Conservation (phyloP, 2,888 invertebrate species). For the Cylindroiulus punctatus region DNA sequence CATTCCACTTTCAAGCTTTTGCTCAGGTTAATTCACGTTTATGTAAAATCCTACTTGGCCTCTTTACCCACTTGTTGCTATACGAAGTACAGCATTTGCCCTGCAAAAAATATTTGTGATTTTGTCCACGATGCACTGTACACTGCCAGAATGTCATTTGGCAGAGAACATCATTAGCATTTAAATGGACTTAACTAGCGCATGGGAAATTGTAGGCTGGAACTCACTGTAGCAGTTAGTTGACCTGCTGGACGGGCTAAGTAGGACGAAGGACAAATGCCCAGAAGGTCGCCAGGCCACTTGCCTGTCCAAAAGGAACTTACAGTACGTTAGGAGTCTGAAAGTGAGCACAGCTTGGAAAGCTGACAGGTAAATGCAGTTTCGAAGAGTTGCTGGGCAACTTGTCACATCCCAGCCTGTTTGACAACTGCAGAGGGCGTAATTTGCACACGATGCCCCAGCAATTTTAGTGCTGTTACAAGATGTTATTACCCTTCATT, state of each 20-base stretch:
- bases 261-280: slow-evolving; percentile 41
- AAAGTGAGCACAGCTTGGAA: slow-evolving; percentile 8
- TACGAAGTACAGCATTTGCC: not conserved
- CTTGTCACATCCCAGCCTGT: slow-evolving; percentile 39
- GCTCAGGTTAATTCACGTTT: not conserved
- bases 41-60: not conserved
- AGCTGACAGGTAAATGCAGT: slow-evolving; percentile 43
- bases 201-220: not conserved
- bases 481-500: slow-evolving; percentile 55
- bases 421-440: slow-evolving; percentile 49
- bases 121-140: slow-evolving; percentile 8
- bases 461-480: slow-evolving; percentile 36
- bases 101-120: not conserved
- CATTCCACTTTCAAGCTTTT: not conserved
- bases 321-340: slow-evolving; percentile 6
- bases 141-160: not conserved
- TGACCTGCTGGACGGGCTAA: slow-evolving; percentile 29
- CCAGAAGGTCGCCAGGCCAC: slow-evolving; percentile 20
- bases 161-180: not conserved
- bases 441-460: slow-evolving; percentile 48
- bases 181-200: slow-evolving; percentile 17
- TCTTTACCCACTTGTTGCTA: not conserved
- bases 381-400: slow-evolving; percentile 47
- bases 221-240: not conserved
- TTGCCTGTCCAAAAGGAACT: slow-evolving; percentile 28